Base-by-base conservation (phyloP, 2,113 vertebrate species). In the Platysteira castanea region DNA sequence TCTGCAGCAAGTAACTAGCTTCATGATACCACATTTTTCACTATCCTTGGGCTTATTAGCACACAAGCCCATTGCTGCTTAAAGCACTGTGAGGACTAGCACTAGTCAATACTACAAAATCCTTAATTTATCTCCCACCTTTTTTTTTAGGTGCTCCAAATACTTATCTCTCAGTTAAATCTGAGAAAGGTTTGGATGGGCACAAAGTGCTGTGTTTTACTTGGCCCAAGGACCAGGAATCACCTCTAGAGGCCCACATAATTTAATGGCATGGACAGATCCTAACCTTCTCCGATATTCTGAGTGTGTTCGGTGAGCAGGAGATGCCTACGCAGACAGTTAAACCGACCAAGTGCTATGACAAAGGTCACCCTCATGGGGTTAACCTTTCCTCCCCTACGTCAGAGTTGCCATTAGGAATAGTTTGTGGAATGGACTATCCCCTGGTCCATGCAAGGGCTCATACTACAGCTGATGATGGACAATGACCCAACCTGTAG, bases 341-440 rank as follows among this genome's bases (percentile, higher is more conserved):
- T 44, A 37, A 63, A 69, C 11, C 10, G 31, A 53, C 7, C 9
- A 19, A 0, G 0, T 39, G 11, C 52, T 30, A 19, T 35, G 30
- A 77, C 20, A 81, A 84, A 41, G 8, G 7, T 75, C 77, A 41
- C 18, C 13, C 39, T 89, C 47, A 77, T 6, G 39, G 19, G 3
- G 10, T 57, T 47, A 77, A 69, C 26, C 2, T 74, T 69, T 31
- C 20, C 13, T 53, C 8, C 13, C 3, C 10, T 60, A 5, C 0
- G 0, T 33, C 60, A 65, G 27, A 81, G 7, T 5, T 7, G 7
- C 10, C 7, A 20, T 64, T 49, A n/a, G 33, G 65, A 94, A 39
- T 2, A 54, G 9, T 52, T 68, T 7, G 14, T 75, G 44, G 21
- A 67, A 64, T 15, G 13, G 31, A 11, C n/a, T 41, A 18, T 39